A percentile compares a stretch with the other conserved stretches of the same genome.
Evolutionary conservation across 2,888 invertebrate species (phyloP).

Genomic region (Toxonevra muliebris): DNA sequence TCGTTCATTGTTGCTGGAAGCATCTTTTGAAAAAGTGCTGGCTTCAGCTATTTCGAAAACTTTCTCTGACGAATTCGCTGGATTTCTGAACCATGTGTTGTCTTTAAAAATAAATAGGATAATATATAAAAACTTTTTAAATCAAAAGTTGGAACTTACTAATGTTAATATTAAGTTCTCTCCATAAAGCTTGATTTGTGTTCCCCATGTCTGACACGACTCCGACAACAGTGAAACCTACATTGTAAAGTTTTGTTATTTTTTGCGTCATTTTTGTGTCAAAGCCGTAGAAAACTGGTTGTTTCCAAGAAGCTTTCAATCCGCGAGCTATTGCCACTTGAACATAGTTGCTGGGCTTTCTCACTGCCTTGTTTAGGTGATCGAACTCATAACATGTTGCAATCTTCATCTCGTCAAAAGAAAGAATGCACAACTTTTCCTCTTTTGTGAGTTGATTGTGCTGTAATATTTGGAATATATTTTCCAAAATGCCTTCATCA

Average conservation of each 20-base stretch:
- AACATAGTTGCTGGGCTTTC: no score
- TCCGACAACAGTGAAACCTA: neutral
- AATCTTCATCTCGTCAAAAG: no score
- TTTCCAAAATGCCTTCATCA: neutral
- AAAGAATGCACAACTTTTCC: no score
- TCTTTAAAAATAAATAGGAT: no score
- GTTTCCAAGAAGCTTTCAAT: conserved; percentile 11
- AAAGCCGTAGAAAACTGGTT: conserved; percentile 7
- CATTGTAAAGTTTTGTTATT: conserved; percentile 1
- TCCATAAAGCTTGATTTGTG: neutral
- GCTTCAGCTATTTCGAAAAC: no score
- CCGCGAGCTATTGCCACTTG: conserved; percentile 12
- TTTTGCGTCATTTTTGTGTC: conserved; percentile 4
- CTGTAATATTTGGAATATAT: no score
- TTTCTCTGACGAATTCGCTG: no score
- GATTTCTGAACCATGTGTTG: no score
- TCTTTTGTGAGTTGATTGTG: no score
- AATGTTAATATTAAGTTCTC: neutral
- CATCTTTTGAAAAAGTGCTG: no score
- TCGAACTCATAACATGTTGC: conserved; percentile 4
- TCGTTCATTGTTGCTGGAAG: no score
- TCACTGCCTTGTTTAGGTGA: neutral
- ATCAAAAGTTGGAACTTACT: neutral
- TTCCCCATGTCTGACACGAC: neutral
- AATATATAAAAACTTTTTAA: no score